These are phyloP conservation scores for Mycteria americana DNA, from an alignment of 2,797 vertebrate species.

Conservation along the genomic window DNA sequence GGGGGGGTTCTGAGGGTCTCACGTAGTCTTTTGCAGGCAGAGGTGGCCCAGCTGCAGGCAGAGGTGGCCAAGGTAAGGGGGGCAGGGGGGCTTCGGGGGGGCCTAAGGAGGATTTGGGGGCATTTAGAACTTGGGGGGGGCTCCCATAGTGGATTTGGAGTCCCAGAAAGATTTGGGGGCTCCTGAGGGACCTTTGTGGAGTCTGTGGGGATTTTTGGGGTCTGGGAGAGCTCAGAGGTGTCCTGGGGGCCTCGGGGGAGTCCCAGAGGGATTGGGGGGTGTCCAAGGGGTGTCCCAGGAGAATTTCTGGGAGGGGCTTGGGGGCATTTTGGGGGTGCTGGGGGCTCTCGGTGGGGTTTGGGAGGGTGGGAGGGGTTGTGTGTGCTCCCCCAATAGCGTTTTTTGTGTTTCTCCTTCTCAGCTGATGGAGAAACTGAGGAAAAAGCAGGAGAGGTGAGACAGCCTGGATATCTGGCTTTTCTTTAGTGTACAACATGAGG, in stretches of 20 bases:
- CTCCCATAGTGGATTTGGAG: no score
- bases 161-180: no score
- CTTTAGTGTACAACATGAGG: rapidly evolving
- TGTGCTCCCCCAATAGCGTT: no score
- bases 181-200: not conserved
- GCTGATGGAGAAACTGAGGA: not conserved
- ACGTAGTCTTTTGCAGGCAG: not conserved
- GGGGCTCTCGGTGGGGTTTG: not conserved
- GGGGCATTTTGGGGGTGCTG: not conserved
- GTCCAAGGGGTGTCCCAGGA: not conserved
- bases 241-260: not conserved
- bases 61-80: not conserved
- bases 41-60: not conserved
- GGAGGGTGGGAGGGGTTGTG: no score
- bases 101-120: not conserved
- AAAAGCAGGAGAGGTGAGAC: not conserved
- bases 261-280: not conserved
- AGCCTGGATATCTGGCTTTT: rapidly evolving
- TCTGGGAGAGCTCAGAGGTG: not conserved
- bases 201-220: no score
- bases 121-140: not conserved
- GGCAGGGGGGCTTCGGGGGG: not conserved
- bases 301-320: not conserved
- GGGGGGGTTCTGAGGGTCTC: not conserved
- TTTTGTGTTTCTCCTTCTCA: rapidly evolving